These are phyloP conservation scores for Brachyrhaphis roseni DNA, from an alignment of 2,797 vertebrate species.

Conservation along the genomic window DNA sequence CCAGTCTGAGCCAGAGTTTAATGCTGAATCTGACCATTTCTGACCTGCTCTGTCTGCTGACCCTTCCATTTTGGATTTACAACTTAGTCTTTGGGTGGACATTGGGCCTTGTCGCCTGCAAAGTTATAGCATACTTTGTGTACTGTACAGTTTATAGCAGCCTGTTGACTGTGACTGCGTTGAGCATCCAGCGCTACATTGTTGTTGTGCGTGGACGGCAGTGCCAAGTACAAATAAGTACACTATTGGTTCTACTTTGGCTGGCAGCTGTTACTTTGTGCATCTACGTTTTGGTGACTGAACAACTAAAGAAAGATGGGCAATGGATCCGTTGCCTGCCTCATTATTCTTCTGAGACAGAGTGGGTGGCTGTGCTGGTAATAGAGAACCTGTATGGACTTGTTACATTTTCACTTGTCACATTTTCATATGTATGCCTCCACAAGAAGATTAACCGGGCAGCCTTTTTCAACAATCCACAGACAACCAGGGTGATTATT, in stretches of 20 bases:
- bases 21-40: conserved; percentile 68
- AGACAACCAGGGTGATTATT: conserved; percentile 30
- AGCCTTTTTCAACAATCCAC: conserved; percentile 40
- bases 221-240: neutral
- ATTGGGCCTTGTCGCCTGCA: conserved; percentile 47
- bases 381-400: conserved; percentile 8
- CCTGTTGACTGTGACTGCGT: conserved; percentile 36
- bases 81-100: conserved; percentile 40
- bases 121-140: conserved; percentile 29
- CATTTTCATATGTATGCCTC: conserved; percentile 24
- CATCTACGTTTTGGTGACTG: conserved; percentile 13
- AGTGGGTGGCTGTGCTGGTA: conserved; percentile 6
- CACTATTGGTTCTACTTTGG: conserved; percentile 38
- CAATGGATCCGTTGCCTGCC: fast-evolving
- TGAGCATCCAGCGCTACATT: conserved; percentile 68
- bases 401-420: neutral
- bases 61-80: conserved; percentile 64
- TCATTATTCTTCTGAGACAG: neutral
- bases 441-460: conserved; percentile 19
- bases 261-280: conserved; percentile 25
- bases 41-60: conserved; percentile 61
- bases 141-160: conserved; percentile 47
- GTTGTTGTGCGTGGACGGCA: conserved; percentile 46
- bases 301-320: neutral
- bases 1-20: conserved; percentile 51